A percentile compares a stretch with the other conserved stretches of the same genome.
phyloP scores from a whole-genome alignment of 2,888 invertebrate species.

The Norana najaformis region DNA sequence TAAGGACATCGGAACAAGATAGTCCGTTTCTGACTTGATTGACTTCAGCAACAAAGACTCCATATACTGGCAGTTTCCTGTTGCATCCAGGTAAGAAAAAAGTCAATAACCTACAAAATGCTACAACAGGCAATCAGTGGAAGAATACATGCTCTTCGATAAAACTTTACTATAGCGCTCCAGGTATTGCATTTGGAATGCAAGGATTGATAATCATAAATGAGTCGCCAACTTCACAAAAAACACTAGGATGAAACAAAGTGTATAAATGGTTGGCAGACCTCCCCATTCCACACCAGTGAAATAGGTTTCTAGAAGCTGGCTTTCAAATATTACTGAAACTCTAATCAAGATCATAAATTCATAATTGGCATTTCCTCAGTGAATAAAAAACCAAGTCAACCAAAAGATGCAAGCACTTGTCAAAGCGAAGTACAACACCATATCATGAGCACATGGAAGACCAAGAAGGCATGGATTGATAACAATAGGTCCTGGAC shows the following conservation, averaged over 20 bases:
- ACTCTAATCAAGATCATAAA: not conserved
- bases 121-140: not conserved
- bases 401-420: too few relatives aligned
- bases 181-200: not conserved
- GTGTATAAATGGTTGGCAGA: not conserved
- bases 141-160: not conserved
- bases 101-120: not conserved
- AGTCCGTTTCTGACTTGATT: not conserved
- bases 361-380: not conserved
- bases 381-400: not conserved
- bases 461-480: too few relatives aligned
- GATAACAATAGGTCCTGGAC: too few relatives aligned
- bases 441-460: too few relatives aligned
- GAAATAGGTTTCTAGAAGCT: not conserved
- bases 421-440: too few relatives aligned
- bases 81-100: not conserved
- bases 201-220: not conserved
- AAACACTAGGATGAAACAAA: not conserved
- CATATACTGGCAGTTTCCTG: not conserved
- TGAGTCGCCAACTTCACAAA: not conserved
- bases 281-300: not conserved
- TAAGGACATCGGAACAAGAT: not conserved
- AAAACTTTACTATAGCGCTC: not conserved
- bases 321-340: not conserved
- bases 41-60: not conserved